Evolutionary conservation across 2,888 invertebrate genomes (phyloP), one percentile per base, ranked within the genome.

Genomic region (Dilophus febrilis): DNA sequence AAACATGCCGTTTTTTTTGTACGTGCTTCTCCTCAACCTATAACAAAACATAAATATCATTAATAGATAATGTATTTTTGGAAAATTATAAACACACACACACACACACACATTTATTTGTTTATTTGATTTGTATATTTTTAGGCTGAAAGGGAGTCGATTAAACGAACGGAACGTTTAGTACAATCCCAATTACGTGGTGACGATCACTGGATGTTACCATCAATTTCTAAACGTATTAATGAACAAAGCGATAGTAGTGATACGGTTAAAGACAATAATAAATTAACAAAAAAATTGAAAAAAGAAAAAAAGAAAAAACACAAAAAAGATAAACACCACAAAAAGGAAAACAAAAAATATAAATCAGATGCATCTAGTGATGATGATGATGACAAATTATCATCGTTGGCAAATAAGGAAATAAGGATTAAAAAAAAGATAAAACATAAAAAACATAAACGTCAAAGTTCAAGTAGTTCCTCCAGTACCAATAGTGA

Each of bases 231-330:
- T 6, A 8, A 51, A 50, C 35, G 57, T 55, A 43, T 45, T 50
- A 26, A 48, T 47, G 11, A 40, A 32, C 36, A 33, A 4, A 17
- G 30, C n/a, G 16, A 13, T 4, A 11, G n/a, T 12, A 14, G 22
- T 18, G 27, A 18, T 28, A 49, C 44, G 18, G 27, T 53, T 44
- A 52, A 52, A 46, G 47, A 51, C 27, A 52, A 57, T 11, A 63
- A 64, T 48, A 64, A 65, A 45, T 61, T 64, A 46, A 64, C 61
- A 42, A 57, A 58, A 37, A 59, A 64, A 44, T 61, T 60, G 42
- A 54, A 59, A 38, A 61, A 55, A 41, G 57, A 64, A 48, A 53
- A 49, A 6, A 60, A 58, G 37, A 54, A 51, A 42, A 51, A 53
- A 31, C 61, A 57, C 44, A 54, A 51, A 40, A 50, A 50, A 26